Percentiles rank a stretch among this genome's conserved stretches.
These are phyloP conservation scores for Daboia siamensis DNA, from an alignment of 2,113 vertebrate genomes.

Conservation along the genomic window DNA sequence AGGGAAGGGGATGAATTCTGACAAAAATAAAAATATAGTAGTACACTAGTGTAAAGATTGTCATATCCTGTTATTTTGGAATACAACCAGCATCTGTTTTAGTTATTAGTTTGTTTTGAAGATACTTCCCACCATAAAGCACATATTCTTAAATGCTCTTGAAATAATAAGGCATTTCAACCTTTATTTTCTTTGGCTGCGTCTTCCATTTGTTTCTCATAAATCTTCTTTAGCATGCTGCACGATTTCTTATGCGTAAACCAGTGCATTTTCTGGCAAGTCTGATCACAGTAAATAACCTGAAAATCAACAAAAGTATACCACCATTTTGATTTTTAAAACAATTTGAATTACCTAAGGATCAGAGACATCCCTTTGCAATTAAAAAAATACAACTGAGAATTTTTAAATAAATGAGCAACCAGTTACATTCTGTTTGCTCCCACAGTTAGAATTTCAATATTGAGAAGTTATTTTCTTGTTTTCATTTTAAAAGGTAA, in stretches of 20 bases:
- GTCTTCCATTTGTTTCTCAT: slow-evolving; percentile 83
- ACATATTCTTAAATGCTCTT: not conserved
- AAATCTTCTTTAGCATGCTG: slow-evolving; percentile 82
- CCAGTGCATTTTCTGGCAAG: slow-evolving; percentile 96
- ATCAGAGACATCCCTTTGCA: too few species aligned
- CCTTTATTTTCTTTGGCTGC: slow-evolving; percentile 77
- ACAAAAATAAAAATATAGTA: not conserved
- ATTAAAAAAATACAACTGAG: not conserved
- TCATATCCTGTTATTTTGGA: not conserved
- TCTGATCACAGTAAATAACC: slow-evolving; percentile 91
- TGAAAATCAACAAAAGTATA: slow-evolving; percentile 57
- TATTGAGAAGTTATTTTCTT: not conserved
- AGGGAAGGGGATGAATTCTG: not conserved
- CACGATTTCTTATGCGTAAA: slow-evolving; percentile 96
- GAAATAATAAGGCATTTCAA: slow-evolving; percentile 35
- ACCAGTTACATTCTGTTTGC: not conserved
- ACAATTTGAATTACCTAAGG: not conserved
- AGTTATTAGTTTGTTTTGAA: not conserved
- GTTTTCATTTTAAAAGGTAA: not conserved
- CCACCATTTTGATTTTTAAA: not conserved
- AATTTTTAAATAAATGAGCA: not conserved
- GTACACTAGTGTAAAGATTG: not conserved
- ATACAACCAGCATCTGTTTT: not conserved
- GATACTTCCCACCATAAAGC: not conserved
- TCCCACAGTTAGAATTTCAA: not conserved